Evolutionary conservation across 2,113 vertebrate genomes (phyloP), one percentile per base, ranked within the genome.

Genomic region (Microcebus lehilahytsara): DNA sequence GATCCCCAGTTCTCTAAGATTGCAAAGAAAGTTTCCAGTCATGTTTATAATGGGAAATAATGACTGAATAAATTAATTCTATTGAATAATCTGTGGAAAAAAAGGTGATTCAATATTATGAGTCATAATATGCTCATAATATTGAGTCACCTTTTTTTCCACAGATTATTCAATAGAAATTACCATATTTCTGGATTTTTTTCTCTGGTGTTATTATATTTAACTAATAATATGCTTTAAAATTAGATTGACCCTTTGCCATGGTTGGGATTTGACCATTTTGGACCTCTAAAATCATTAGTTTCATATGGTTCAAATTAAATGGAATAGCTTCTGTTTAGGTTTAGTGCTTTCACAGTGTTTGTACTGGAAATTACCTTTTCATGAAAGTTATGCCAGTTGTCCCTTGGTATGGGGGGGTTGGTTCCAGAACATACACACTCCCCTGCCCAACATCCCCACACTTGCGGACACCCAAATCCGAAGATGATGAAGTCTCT

Each of bases 11-110:
- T 95, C 30, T 90, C 46, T 89, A 74, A 95, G 92, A 64, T 83
- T 95, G 23, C 75, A 71, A 56, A 94, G 71, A 37, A 88, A 66
- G 42, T 94, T 95, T 93, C 34, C n/a, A 53, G 62, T 96, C 56
- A 13, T 97, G 37, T 72, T 97, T 95, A 58, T 96, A 72, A 75
- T 1, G 67, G 87, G 53, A 95, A 91, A 42, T 77, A 81, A 49
- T 97, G 62, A 81, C 42, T 46, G 46, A 46, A 46, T 46, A 46
- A 46, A 46, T 46, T 42, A 42, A 42, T 42, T 42, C 42, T 42
- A 42, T 42, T 42, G 42, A 42, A 42, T 42, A 42, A 42, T 42
- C 42, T 42, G 42, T 42, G 42, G 42, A 6, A 42, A 42, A 42
- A 42, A 42, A 42, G 40, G 40, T 42, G 40, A 42, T 5, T 42